Base-by-base conservation (phyloP, 2,888 invertebrate genomes). In the Thymelicus lineola region DNA sequence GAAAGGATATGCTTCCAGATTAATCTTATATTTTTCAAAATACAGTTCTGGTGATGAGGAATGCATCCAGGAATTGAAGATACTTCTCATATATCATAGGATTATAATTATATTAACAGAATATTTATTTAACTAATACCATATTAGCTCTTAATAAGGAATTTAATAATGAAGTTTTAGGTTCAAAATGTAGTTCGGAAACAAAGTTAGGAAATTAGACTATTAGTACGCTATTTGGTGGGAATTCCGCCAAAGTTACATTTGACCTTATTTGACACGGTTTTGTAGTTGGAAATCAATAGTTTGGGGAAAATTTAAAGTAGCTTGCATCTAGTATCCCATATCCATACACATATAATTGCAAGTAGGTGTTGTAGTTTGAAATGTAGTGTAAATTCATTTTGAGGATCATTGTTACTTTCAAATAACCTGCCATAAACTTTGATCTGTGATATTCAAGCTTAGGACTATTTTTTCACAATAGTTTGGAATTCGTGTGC, bases 171-270 rank as follows among this genome's bases (percentile, higher is more conserved):
- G 42, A 64, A 64, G 42, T 55, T 64, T 14, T 12, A 35, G 35
- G 38, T 55, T 42, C 20, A 42, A 38, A 55, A 55, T 64, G 14
- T 36, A 14, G 38, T 64, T 53, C 50, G 42, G 36, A 55, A 64
- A 64, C 63, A 38, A 53, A 64, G 53, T 64, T 64, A 64, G 38
- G 64, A 38, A 64, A 64, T 64, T 64, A 53, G 53, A 42, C 64
- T 38, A 38, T 42, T 50, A 20, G 50, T 64, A 64, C 38, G 53
- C 64, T 38, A 64, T 64, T 64, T 64, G 64, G 53, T 38, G 17
- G 64, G 38, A 64, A 55, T 64, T 64, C 53, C 53, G 20, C 9
- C 53, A 36, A 14, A 64, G 53, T 53, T 64, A 53, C 64, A 64
- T 42, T 64, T 28, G 28, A 55, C 55, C 28, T 28, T 55, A 55